Conservation (phyloP, 2,113 vertebrate species). For the Mus spicilegus region DNA sequence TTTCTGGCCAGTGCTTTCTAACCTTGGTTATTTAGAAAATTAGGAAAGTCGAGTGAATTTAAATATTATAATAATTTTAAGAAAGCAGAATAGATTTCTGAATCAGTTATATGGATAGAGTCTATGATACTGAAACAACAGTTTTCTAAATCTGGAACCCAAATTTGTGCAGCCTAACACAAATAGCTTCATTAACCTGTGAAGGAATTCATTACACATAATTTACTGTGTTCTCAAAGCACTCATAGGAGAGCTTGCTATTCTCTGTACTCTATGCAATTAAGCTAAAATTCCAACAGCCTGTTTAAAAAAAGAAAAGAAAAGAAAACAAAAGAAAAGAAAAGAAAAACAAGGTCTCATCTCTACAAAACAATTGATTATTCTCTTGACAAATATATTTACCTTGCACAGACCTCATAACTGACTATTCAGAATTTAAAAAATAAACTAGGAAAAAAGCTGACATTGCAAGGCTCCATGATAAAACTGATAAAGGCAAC, state of each 20-base stretch:
- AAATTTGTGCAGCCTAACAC: background rate
- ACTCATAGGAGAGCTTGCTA: background rate
- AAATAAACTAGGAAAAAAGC: background rate
- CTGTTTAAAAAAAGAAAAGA: background rate
- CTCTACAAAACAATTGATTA: background rate
- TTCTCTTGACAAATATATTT: slow-evolving; percentile 3
- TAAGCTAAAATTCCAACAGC: background rate
- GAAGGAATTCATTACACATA: background rate
- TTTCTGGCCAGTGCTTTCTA: background rate
- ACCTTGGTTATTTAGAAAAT: slow-evolving; percentile 58
- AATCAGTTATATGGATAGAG: background rate
- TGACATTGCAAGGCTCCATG: background rate
- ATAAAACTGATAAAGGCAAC: background rate
- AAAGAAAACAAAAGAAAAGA: background rate
- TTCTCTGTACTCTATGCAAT: background rate
- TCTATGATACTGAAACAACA: background rate
- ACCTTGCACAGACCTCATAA: background rate
- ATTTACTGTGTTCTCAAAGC: background rate
- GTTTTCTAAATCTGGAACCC: background rate
- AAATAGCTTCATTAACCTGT: slow-evolving; percentile 1
- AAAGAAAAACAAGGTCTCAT: background rate
- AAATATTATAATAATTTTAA: background rate
- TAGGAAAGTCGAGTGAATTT: background rate
- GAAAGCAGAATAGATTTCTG: background rate
- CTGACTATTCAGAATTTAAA: background rate